These are phyloP conservation scores for Eurytemora carolleeae DNA, from an alignment of 1,140 invertebrate genomes.

Conservation along the genomic window DNA sequence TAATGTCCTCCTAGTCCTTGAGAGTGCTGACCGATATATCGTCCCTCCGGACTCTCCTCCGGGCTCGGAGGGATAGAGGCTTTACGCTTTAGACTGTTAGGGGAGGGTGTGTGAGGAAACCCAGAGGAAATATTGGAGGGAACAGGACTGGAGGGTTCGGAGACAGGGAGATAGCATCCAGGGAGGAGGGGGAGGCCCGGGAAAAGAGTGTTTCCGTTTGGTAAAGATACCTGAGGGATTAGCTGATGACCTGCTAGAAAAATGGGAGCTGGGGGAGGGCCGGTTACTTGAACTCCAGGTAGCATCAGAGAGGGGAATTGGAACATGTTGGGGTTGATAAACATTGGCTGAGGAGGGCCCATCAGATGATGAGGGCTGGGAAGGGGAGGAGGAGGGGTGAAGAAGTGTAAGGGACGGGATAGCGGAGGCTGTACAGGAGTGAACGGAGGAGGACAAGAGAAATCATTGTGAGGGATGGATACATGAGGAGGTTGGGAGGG, in stretches of 20 bases:
- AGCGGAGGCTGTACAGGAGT: not conserved
- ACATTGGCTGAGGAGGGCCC: too few relatives aligned
- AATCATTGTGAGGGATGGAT: too few relatives aligned
- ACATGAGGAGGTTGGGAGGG: not conserved
- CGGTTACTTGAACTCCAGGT: too few relatives aligned
- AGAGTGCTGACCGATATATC: slow-evolving; percentile 36
- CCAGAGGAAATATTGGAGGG: slow-evolving; percentile 6
- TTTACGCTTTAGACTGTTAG: slow-evolving; percentile 31
- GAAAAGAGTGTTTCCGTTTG: not conserved
- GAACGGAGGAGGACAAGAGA: not conserved
- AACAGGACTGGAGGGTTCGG: slow-evolving; percentile 15
- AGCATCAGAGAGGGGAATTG: too few relatives aligned
- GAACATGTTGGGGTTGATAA: too few relatives aligned
- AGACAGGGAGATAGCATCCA: slow-evolving; percentile 3
- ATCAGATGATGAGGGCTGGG: too few relatives aligned
- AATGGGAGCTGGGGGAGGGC: not conserved
- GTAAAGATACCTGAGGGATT: not conserved
- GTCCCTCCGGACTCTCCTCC: slow-evolving; percentile 31
- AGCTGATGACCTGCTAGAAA: not conserved
- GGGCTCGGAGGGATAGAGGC: slow-evolving; percentile 31
- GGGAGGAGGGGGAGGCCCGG: not conserved
- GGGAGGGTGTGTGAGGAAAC: slow-evolving; percentile 19
- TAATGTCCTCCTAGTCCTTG: slow-evolving; percentile 37
- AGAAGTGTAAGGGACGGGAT: not conserved
- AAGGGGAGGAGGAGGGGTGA: not conserved